These are phyloP conservation scores for Sarcoramphus papa DNA, from an alignment of 2,797 vertebrate genomes.

Conservation along the genomic window DNA sequence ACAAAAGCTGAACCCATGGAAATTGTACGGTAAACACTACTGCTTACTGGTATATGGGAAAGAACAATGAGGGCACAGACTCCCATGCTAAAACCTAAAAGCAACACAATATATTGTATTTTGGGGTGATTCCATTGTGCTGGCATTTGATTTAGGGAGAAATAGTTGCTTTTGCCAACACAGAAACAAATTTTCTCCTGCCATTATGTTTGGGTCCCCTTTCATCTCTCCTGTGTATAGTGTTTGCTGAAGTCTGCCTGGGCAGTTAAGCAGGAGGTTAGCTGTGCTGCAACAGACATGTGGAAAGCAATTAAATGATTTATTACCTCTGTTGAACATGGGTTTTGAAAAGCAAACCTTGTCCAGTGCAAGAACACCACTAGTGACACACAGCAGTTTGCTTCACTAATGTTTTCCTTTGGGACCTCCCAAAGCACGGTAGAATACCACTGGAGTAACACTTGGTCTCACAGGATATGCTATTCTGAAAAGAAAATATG, in stretches of 20 bases:
- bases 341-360: constrained; percentile 35
- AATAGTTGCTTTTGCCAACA: constrained; percentile 25
- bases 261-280: constrained; percentile 18
- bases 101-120: constrained; percentile 19
- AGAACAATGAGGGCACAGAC: constrained; percentile 25
- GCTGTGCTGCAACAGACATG: not conserved
- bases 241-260: constrained; percentile 20
- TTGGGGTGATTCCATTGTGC: constrained; percentile 37
- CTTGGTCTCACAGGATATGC: not conserved
- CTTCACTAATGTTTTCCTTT: not conserved
- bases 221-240: not conserved
- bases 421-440: not conserved
- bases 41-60: not conserved
- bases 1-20: constrained; percentile 39
- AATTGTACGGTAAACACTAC: constrained; percentile 43
- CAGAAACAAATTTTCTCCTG: constrained; percentile 15
- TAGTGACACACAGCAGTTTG: not conserved
- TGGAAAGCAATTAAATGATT: constrained; percentile 23
- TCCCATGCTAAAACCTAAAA: not conserved
- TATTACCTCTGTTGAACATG: constrained; percentile 20
- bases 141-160: constrained; percentile 26
- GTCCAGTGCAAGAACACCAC: not conserved
- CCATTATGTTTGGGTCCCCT: not conserved
- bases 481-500: not conserved
- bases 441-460: not conserved